Conservation (phyloP, 2,888 invertebrate genomes). For the Dryobotodes eremita region DNA sequence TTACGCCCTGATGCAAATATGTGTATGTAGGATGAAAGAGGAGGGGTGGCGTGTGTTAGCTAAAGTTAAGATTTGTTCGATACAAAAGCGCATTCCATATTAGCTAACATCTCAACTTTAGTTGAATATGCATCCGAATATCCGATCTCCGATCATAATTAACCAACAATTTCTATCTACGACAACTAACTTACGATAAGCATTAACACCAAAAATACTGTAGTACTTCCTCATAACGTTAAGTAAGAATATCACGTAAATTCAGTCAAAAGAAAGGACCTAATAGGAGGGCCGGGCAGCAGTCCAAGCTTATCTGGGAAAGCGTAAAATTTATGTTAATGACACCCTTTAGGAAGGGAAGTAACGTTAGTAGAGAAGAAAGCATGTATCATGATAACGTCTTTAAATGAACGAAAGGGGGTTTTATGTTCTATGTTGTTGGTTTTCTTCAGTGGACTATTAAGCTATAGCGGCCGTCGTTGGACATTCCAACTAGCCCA, state of each 20-base stretch:
- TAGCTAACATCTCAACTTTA: too few relatives aligned
- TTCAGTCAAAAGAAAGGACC: constrained; percentile 76
- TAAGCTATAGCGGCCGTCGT: not conserved
- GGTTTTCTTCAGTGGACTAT: not conserved
- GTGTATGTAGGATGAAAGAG: too few relatives aligned
- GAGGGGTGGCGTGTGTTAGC: too few relatives aligned
- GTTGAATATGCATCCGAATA: too few relatives aligned
- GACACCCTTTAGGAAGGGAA: constrained; percentile 80
- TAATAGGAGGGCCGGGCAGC: constrained; percentile 82
- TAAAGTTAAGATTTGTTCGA: too few relatives aligned
- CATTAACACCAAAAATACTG: constrained; percentile 70
- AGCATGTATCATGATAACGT: constrained; percentile 80
- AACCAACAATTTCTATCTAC: constrained; percentile 39
- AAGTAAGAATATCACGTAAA: constrained; percentile 81
- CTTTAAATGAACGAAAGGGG: constrained; percentile 78
- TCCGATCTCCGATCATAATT: not conserved
- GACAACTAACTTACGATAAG: constrained; percentile 60
- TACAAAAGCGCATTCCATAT: too few relatives aligned
- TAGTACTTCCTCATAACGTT: constrained; percentile 72
- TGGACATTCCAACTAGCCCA: not conserved
- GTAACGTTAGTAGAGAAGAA: constrained; percentile 79
- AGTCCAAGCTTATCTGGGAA: constrained; percentile 84
- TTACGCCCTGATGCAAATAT: too few relatives aligned
- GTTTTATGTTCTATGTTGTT: constrained; percentile 57
- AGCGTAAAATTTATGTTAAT: constrained; percentile 88